phyloP scores from a whole-genome alignment of 2,797 vertebrate genomes.

The Macrochelys suwanniensis region DNA sequence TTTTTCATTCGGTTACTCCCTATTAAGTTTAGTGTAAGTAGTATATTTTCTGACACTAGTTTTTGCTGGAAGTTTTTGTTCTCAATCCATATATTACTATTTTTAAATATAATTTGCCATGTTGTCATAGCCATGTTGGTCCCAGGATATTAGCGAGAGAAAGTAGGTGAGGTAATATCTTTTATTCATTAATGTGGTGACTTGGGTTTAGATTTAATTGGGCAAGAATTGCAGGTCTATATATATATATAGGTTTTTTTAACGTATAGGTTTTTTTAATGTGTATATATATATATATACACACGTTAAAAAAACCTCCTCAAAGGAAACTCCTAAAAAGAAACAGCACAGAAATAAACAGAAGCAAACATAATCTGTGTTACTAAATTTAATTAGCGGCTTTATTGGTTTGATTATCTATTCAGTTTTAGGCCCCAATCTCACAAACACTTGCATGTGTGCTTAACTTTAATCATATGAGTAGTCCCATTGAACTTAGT shows the following conservation, averaged over 20 bases:
- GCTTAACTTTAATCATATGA: not conserved
- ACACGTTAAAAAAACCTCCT: too few species aligned
- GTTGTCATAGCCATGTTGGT: not conserved
- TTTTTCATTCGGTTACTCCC: not conserved
- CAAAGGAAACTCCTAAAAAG: not conserved
- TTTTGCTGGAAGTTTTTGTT: not conserved
- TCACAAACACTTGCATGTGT: not conserved
- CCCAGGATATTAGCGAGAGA: not conserved
- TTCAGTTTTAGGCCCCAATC: constrained; percentile 6
- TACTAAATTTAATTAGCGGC: not conserved
- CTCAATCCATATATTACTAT: not conserved
- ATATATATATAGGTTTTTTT: too few species aligned
- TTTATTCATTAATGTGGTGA: not conserved
- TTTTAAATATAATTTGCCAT: not conserved
- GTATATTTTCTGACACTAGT: not conserved
- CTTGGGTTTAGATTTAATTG: not conserved
- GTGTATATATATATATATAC: too few species aligned
- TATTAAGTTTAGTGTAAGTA: not conserved
- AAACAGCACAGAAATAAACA: not conserved
- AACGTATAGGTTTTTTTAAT: too few species aligned
- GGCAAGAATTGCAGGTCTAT: not conserved
- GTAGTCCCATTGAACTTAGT: not conserved
- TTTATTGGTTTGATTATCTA: not conserved
- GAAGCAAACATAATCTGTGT: not conserved
- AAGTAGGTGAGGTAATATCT: not conserved